Evolutionary conservation across 2,888 invertebrate genomes (phyloP).

Genomic region (Eristalinus sepulchralis): DNA sequence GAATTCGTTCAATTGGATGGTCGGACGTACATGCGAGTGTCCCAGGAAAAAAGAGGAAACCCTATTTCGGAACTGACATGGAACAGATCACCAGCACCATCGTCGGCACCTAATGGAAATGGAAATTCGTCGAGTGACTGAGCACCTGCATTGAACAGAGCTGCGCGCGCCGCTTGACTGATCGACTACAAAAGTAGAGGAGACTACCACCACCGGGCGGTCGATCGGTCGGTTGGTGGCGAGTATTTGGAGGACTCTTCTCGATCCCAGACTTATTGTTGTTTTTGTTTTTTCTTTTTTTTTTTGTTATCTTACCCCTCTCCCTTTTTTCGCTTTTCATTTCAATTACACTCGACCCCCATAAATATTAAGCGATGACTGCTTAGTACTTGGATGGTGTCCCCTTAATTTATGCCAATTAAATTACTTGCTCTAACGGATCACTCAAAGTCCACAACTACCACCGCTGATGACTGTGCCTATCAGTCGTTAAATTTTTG

Average conservation of each 20-base stretch:
- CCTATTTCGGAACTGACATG: constrained; percentile 60
- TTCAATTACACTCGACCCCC: constrained; percentile 66
- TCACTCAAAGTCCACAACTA: constrained; percentile 29
- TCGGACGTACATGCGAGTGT: background rate
- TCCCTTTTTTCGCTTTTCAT: constrained; percentile 14
- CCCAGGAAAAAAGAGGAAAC: constrained; percentile 23
- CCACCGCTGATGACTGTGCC: constrained; percentile 8
- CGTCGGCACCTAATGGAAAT: constrained; percentile 30
- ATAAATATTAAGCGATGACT: constrained; percentile 67
- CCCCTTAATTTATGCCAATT: constrained; percentile 70
- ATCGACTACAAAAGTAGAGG: constrained; percentile 20
- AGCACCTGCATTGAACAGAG: constrained; percentile 60
- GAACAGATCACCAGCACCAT: constrained; percentile 33
- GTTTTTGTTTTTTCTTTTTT: background rate
- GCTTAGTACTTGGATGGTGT: constrained; percentile 50
- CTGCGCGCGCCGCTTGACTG: constrained; percentile 62
- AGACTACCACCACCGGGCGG: background rate
- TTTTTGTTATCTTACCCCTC: background rate
- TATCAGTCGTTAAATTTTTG: constrained; percentile 52
- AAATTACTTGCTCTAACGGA: constrained; percentile 65
- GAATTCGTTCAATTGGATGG: constrained; percentile 63
- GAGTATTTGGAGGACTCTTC: constrained; percentile 30
- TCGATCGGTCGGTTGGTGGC: background rate
- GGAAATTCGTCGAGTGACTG: constrained; percentile 49
- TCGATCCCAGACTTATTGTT: constrained; percentile 6